Percentiles rank a stretch among this genome's conserved stretches.
These are phyloP conservation scores for Drosophila rellima DNA, from an alignment of 2,888 invertebrate species.

Conservation along the genomic window DNA sequence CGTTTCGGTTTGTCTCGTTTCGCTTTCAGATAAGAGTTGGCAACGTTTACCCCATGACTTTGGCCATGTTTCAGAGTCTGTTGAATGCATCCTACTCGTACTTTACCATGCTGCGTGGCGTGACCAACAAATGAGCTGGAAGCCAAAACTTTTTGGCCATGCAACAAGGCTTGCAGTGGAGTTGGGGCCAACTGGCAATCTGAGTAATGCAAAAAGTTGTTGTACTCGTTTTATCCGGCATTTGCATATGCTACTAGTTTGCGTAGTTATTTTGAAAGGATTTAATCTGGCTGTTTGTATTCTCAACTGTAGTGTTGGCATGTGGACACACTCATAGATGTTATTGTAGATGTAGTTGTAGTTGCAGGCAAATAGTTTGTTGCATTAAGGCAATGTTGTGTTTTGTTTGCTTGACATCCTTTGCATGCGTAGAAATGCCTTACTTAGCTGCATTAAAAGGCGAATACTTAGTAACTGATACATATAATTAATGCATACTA, in stretches of 20 bases:
- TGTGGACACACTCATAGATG: constrained; percentile 24
- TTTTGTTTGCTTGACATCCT: constrained; percentile 21
- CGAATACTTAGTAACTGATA: not conserved
- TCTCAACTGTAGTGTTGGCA: constrained; percentile 27
- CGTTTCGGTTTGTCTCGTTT: constrained; percentile 27
- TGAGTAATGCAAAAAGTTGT: constrained; percentile 79
- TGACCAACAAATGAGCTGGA: constrained; percentile 80
- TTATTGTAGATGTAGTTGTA: not conserved
- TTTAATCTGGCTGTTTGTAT: constrained; percentile 66
- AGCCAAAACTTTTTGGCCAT: constrained; percentile 67
- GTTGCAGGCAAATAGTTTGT: constrained; percentile 50
- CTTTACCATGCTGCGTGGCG: constrained; percentile 82
- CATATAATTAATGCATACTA: not conserved
- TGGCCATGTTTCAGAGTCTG: constrained; percentile 81
- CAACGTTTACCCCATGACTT: constrained; percentile 77
- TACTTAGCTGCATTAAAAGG: not conserved
- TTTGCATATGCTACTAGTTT: constrained; percentile 76
- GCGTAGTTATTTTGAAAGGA: constrained; percentile 72
- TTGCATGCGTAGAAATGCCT: constrained; percentile 17
- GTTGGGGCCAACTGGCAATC: constrained; percentile 55
- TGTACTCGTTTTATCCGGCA: constrained; percentile 53
- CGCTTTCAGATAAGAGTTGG: constrained; percentile 70
- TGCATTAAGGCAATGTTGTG: constrained; percentile 27
- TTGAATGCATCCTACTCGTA: constrained; percentile 84
- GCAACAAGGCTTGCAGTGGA: constrained; percentile 13